Percentiles rank a stretch among this genome's conserved stretches.
phyloP scores from a whole-genome alignment of 2,888 invertebrate species.

The Heliconius erato region DNA sequence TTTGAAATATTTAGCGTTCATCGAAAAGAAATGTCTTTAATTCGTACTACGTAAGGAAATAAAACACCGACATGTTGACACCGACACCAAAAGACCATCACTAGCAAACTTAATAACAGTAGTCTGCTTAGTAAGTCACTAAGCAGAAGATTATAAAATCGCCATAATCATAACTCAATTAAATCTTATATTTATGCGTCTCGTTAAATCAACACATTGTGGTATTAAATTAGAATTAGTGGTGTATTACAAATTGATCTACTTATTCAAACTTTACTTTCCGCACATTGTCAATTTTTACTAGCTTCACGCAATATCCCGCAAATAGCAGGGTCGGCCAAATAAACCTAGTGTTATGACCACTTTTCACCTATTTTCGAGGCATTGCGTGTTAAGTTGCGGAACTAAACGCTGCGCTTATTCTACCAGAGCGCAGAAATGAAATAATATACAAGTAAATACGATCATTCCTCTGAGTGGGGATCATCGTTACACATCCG shows the following conservation, averaged over 20 bases:
- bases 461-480: neutral
- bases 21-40: too few relatives aligned
- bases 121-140: too few relatives aligned
- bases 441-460: too few relatives aligned
- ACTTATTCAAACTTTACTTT: slow-evolving; percentile 26
- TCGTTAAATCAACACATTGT: slow-evolving; percentile 74
- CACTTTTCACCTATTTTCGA: neutral
- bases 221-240: slow-evolving; percentile 63
- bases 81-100: slow-evolving; percentile 55
- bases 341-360: neutral
- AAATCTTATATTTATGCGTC: slow-evolving; percentile 81
- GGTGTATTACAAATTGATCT: slow-evolving; percentile 32
- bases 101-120: slow-evolving; percentile 59
- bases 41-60: neutral
- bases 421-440: too few relatives aligned
- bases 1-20: too few relatives aligned
- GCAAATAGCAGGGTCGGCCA: too few relatives aligned
- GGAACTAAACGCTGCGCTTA: too few relatives aligned
- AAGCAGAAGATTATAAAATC: slow-evolving; percentile 75
- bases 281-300: neutral
- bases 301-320: neutral
- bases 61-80: neutral
- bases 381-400: neutral
- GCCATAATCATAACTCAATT: slow-evolving; percentile 84
- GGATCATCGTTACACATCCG: neutral